A percentile compares a stretch with the other conserved stretches of the same genome.
phyloP scores from a whole-genome alignment of 2,888 invertebrate genomes.

The Mellilla xanthometata region DNA sequence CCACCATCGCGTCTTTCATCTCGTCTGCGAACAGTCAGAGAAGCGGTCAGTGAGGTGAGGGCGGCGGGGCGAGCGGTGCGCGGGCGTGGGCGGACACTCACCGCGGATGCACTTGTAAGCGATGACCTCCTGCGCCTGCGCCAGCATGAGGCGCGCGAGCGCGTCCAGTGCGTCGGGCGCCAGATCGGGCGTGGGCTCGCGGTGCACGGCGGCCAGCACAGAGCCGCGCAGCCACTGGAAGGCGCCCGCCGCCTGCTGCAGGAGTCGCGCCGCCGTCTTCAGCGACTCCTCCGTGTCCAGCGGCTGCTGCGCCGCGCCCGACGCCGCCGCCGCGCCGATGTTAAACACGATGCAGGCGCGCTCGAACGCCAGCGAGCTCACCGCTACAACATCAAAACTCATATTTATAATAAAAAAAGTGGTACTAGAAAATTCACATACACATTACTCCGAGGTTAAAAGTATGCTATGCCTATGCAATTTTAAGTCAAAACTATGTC shows the following conservation, averaged over 20 bases:
- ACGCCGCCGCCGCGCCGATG: conserved; percentile 96
- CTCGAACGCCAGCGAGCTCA: conserved; percentile 95
- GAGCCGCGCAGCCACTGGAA: conserved; percentile 92
- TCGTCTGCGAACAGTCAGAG: conserved; percentile 86
- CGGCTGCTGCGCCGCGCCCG: conserved; percentile 92
- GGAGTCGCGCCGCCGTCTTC: conserved; percentile 94
- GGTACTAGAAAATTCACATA: too few relatives aligned
- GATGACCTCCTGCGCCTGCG: conserved; percentile 99
- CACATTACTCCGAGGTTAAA: too few relatives aligned
- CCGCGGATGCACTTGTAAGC: conserved; percentile 96
- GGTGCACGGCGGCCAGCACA: conserved; percentile 91
- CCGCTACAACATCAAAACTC: conserved; percentile 86
- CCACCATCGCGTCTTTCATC: conserved; percentile 97
- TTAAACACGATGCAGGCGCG: conserved; percentile 97
- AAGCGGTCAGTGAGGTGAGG: not conserved
- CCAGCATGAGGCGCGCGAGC: conserved; percentile 94
- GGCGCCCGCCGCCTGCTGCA: conserved; percentile 96
- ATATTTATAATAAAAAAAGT: too few relatives aligned
- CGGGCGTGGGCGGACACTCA: conserved; percentile 38
- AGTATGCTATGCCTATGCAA: too few relatives aligned
- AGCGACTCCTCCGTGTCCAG: conserved; percentile 96
- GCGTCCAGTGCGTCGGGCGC: conserved; percentile 95
- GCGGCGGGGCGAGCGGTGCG: too few relatives aligned
- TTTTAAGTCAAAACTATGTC: too few relatives aligned
- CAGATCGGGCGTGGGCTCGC: conserved; percentile 98